Base-by-base conservation (phyloP, 2,888 invertebrate species). In the Thumatha senex region DNA sequence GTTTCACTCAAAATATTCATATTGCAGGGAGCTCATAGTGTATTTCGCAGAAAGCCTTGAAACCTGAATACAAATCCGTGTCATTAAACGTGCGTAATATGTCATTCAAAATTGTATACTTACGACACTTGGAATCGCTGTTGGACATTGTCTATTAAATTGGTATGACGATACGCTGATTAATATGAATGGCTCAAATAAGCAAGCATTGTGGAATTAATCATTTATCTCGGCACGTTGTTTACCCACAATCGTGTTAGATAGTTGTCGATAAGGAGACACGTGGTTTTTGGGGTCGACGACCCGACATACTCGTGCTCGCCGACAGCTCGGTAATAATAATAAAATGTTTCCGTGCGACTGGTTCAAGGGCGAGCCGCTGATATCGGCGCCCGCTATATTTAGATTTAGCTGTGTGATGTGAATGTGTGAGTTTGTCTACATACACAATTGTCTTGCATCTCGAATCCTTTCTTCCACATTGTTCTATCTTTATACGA, bases 261-360 rank as follows among this genome's bases (percentile, higher is more conserved):
- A 91, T 91, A 90, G 90, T 91, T 90, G 90, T 89, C 90, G 91
- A 91, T 91, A 91, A 91, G 90, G 86, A 89, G 89, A 89, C 91
- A 90, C 91, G 91, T 91, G 91, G 90, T 86, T 24, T 79, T 76
- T 62, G 78, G 89, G 91, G 88, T 91, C 90, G 90, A 70, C 87
- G 91, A 90, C 90, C 90, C 88, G 84, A 84, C 84, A 83, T 86
- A 89, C 90, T 89, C 89, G 87, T 84, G 89, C 86, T 86, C 89
- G 88, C 90, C 90, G 90, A 89, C 89, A 89, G 89, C 89, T 88
- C 82, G 84, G 89, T 91, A 91, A 90, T 91, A 90, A 91, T 91
- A 91, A 91, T 91, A 90, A 91, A 91, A 91, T 89, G 90, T 91
- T 91, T 90, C 90, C 91, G 90, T 89, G 89, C 89, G 90, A 90